Conservation (phyloP, 2,113 vertebrate genomes). For the Glareola pratincola region DNA sequence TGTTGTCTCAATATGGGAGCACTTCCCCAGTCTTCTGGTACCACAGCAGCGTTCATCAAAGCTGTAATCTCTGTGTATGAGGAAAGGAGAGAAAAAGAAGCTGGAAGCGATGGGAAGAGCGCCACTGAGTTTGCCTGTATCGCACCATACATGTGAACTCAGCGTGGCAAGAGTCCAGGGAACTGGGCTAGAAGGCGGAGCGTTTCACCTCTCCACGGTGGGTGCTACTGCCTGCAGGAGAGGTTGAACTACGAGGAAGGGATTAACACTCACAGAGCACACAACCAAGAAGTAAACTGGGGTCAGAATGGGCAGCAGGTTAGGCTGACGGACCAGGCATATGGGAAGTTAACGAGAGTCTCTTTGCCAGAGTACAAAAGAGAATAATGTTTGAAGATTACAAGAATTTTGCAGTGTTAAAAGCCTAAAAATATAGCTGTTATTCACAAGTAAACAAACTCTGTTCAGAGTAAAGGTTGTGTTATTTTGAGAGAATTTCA, state of each 20-base stretch:
- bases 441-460: not conserved
- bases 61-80: not conserved
- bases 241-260: not conserved
- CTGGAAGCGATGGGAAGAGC: not conserved
- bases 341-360: not conserved
- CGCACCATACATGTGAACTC: accelerated
- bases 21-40: not conserved
- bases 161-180: not conserved
- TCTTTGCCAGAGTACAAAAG: not conserved
- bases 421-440: not conserved
- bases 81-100: not conserved
- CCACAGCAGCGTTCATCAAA: not conserved
- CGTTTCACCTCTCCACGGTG: not conserved
- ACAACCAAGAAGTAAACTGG: not conserved
- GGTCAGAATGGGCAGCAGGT: not conserved
- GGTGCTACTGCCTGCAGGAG: not conserved
- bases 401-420: not conserved
- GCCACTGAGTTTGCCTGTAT: not conserved
- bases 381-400: not conserved
- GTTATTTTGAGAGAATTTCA: not conserved
- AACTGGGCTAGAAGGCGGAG: not conserved
- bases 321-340: not conserved
- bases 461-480: not conserved
- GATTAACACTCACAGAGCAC: not conserved
- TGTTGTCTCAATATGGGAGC: not conserved